Base-by-base conservation (phyloP, 2,113 vertebrate species). In the Cettia cetti region DNA sequence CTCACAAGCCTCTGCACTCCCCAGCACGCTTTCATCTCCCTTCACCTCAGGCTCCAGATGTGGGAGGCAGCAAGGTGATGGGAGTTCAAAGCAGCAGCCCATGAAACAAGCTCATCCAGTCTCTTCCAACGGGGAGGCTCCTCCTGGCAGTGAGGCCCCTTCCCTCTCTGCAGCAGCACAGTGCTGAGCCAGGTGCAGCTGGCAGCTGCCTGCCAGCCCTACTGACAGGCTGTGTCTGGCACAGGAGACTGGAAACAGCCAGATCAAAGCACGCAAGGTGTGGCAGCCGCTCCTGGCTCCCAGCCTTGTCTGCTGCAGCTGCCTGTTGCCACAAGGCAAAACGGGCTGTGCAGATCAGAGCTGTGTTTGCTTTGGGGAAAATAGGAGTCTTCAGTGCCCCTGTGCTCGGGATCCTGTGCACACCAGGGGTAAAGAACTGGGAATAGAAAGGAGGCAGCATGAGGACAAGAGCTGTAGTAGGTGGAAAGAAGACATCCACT, bases 11-110 rank as follows among this genome's bases (percentile, higher is more conserved):
- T 49, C 82, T 65, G 71, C 95, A 27, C 56, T 90, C 83, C 82
- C 42, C 68, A 53, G 68, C 27, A 20, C 0, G 1, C 95, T 97
- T 97, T 97, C 92, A 97, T 97, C 96, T 92, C 80, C 68, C 80
- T 91, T 81, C 89, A 81, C 95, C 92, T 92, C 76, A 22, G 96
- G 95, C 82, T 68, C 80, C 95, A 95, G 82, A 90, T 92, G 96
- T 89, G 92, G 95, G 95, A 95, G 95, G 95, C 90, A 87, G 81
- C 49, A 26, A 33, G 3, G 7, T 2, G 26, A 85, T 45, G 70
- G 56, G 47, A 95, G 92, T 96, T 97, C 91, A 96, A 96, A 97
- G 95, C 54, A 1, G 68, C 76, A 78, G 60, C 42, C 68, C 52
- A 11, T 16, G 4, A 12, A 78, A 66, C 1, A 16, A 78, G 64